Conservation (phyloP, 2,888 invertebrate species). For the Matsumyia berberina region DNA sequence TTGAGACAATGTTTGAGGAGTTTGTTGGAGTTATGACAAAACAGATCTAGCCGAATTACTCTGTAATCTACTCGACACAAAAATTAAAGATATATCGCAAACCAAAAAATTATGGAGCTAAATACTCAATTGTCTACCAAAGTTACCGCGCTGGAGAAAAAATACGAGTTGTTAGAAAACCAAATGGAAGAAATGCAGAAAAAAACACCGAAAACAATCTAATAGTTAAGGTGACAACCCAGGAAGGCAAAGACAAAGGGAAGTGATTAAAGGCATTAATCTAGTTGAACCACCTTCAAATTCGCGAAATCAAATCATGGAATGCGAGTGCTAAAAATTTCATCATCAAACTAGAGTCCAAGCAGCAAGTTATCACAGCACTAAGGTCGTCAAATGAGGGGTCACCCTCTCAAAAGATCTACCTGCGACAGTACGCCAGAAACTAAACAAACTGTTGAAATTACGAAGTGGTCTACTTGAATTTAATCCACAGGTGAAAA, state of each 20-base stretch:
- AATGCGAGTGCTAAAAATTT: too few species aligned
- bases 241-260: too few species aligned
- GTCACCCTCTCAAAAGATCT: neutral
- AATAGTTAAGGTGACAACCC: neutral
- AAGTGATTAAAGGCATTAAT: too few species aligned
- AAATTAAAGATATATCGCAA: conserved; percentile 5
- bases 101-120: conserved; percentile 16
- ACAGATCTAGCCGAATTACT: neutral
- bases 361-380: too few species aligned
- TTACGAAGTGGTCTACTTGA: neutral
- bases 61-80: conserved; percentile 12
- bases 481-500: neutral
- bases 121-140: neutral
- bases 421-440: neutral
- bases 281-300: too few species aligned
- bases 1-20: conserved; percentile 2
- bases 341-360: too few species aligned
- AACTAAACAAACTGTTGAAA: neutral
- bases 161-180: conserved; percentile 10
- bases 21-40: conserved; percentile 27
- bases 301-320: too few species aligned
- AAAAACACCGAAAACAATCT: conserved; percentile 20
- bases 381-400: neutral
- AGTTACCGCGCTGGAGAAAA: neutral
- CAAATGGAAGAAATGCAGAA: conserved; percentile 34